Evolutionary conservation across 2,797 vertebrate genomes (phyloP).

Genomic region (Smutsia temminckii): DNA sequence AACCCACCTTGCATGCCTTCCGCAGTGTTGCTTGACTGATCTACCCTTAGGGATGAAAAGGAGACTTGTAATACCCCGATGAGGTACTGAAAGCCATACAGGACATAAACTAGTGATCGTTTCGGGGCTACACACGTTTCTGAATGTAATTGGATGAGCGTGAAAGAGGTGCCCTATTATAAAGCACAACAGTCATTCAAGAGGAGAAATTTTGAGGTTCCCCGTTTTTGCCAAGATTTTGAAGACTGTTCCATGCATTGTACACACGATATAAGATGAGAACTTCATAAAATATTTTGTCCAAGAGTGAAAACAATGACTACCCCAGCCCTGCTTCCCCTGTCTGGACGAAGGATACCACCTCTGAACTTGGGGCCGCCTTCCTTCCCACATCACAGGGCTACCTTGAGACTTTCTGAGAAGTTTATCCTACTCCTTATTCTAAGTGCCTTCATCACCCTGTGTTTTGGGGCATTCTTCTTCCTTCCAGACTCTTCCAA

Average conservation of each 20-base stretch:
- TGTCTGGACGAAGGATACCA: constrained; percentile 96
- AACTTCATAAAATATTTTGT: constrained; percentile 31
- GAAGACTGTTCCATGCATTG: constrained; percentile 55
- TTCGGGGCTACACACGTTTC: not conserved
- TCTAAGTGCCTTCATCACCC: constrained; percentile 99
- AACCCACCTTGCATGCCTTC: not conserved
- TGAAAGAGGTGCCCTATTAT: not conserved
- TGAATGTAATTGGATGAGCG: not conserved
- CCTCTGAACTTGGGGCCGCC: constrained; percentile 93
- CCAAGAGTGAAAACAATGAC: constrained; percentile 88
- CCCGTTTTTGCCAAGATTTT: not conserved
- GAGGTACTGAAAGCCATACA: not conserved
- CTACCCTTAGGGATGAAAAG: constrained; percentile 43
- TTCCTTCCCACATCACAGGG: constrained; percentile 96
- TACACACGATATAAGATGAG: constrained; percentile 67
- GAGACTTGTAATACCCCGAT: not conserved
- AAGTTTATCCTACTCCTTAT: constrained; percentile 99
- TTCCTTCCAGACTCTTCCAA: constrained; percentile 99
- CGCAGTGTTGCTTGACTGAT: not conserved
- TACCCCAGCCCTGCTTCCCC: constrained; percentile 94
- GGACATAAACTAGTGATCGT: not conserved
- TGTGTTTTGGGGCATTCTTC: constrained; percentile 99
- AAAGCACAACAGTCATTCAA: constrained; percentile 34
- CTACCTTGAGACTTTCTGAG: constrained; percentile 97
- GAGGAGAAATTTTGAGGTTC: not conserved